These are phyloP conservation scores for Bombycilla garrulus DNA, from an alignment of 2,113 vertebrate genomes.

Conservation along the genomic window DNA sequence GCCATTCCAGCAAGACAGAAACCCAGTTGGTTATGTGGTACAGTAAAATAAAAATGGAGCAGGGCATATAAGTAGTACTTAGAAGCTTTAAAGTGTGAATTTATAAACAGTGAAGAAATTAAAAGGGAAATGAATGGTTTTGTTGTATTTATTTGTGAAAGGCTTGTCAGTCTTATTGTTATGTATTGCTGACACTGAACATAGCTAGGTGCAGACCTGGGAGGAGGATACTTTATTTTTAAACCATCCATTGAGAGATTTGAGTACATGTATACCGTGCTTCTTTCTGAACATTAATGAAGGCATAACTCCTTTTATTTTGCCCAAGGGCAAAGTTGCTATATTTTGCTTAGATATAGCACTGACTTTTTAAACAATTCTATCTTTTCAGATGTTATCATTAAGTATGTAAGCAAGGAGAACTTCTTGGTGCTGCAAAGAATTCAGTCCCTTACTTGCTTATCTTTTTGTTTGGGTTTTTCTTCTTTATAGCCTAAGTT, in stretches of 20 bases:
- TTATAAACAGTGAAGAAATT: neutral
- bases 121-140: neutral
- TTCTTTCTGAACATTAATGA: neutral
- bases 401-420: neutral
- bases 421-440: neutral
- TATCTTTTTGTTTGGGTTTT: neutral
- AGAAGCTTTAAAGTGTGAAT: neutral
- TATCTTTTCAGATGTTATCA: neutral
- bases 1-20: neutral
- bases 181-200: neutral
- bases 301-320: neutral
- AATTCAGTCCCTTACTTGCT: neutral
- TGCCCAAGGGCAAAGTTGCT: too few species aligned
- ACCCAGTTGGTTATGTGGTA: neutral
- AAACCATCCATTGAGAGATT: neutral
- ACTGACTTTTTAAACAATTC: neutral
- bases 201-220: neutral
- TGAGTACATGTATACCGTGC: neutral
- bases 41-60: conserved; percentile 2
- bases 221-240: neutral
- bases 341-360: neutral
- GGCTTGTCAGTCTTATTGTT: neutral
- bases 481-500: neutral
- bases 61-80: neutral
- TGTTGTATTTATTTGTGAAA: neutral